Base-by-base conservation (phyloP, 2,888 invertebrate genomes). In the Selenia dentaria region DNA sequence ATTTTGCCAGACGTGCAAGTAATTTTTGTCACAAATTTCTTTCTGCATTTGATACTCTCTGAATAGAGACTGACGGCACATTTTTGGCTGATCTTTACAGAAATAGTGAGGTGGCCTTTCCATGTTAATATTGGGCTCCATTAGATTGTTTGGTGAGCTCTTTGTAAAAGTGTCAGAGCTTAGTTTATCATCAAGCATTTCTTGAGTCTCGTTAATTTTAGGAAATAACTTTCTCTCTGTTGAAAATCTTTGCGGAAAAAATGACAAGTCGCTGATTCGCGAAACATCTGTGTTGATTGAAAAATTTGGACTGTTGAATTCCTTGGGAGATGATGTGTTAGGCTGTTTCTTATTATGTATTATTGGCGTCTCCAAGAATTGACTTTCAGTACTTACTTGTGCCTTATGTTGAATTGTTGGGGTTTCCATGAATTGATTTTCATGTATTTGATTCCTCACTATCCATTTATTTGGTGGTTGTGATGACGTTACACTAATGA, bases 161-260 rank as follows among this genome's bases (percentile, higher is more conserved):
- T 92, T 92, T 3, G 90, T 89, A 51, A 82, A 92, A 0, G 92
- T 92, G 55, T 92, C 91, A 1, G 88, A 85, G 62, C 83, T 86
- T 6, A 85, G 56, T 70, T 83, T 63, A 12, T 84, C 80, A 31
- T 85, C 83, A 29, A 77, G 63, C 11, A 84, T 51, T 37, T 85
- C 83, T 33, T 85, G 79, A 3, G 79, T 79, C 31, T 87, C 85
- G 42, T 81, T 75, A 1, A 74, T 33, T 70, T 74, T 83, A 0
- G 76, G 74, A 16, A 82, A 59, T 6, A 73, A 62, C 70, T 91
- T 91, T 47, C 74, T 75, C 59, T 91, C 91, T 0, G 91, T 91
- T 0, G 91, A 91, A 63, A 80, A 86, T 54, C 84, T 74, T 67
- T 74, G 85, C 0, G 90, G 89, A 6, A 77, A 70, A 55, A 90